phyloP scores from a whole-genome alignment of 2,888 invertebrate species.

The Nebria brevicollis region DNA sequence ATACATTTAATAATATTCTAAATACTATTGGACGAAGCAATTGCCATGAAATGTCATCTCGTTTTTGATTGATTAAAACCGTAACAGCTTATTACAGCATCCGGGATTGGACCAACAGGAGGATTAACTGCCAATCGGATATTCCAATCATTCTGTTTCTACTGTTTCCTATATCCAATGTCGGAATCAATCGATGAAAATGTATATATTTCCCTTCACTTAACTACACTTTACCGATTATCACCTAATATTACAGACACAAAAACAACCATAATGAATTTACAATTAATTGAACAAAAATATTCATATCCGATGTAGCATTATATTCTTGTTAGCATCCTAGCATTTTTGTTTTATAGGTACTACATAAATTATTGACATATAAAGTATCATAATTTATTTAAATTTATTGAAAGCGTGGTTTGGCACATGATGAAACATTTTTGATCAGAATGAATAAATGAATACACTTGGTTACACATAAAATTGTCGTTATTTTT shows the following conservation, averaged over 20 bases:
- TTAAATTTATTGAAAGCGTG: too few relatives aligned
- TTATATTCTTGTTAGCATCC: too few relatives aligned
- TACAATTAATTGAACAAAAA: neutral
- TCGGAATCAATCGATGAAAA: neutral
- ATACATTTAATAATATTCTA: too few relatives aligned
- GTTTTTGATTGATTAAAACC: conserved; percentile 49
- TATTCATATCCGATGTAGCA: too few relatives aligned
- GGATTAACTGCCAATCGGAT: conserved; percentile 47
- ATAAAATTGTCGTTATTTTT: too few relatives aligned
- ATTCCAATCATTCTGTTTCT: conserved; percentile 45
- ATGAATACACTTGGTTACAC: too few relatives aligned
- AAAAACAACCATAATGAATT: neutral
- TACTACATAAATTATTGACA: too few relatives aligned
- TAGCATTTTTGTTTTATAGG: too few relatives aligned
- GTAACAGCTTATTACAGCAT: conserved; percentile 51
- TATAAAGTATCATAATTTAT: too few relatives aligned
- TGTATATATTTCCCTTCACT: neutral
- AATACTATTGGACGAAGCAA: neutral
- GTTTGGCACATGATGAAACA: too few relatives aligned
- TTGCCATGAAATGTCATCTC: neutral
- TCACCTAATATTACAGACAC: neutral
- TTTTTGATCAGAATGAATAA: too few relatives aligned
- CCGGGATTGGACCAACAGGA: conserved; percentile 42
- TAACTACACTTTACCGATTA: neutral
- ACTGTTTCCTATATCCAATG: conserved; percentile 15